Evolutionary conservation across 2,113 vertebrate species (phyloP).

Genomic region (Carollia perspicillata): DNA sequence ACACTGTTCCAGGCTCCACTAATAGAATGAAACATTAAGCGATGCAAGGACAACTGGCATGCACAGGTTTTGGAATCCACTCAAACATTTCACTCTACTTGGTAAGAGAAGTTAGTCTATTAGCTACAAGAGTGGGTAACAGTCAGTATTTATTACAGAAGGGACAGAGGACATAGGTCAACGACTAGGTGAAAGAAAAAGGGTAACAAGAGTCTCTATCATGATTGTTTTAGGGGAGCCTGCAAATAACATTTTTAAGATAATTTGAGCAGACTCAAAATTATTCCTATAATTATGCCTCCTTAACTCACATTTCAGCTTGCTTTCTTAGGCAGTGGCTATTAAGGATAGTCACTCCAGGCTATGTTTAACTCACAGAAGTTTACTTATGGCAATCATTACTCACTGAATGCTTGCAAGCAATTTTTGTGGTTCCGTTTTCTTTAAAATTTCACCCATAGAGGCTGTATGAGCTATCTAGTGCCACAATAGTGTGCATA

Average conservation of each 20-base stretch:
- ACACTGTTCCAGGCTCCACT: not conserved
- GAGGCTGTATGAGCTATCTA: not conserved
- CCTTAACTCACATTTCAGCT: not conserved
- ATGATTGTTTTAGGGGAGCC: not conserved
- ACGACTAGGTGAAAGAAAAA: not conserved
- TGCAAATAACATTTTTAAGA: slow-evolving; percentile 17
- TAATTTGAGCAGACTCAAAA: not conserved
- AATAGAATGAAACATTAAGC: slow-evolving; percentile 31
- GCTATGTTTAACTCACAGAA: not conserved
- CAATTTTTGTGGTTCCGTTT: not conserved
- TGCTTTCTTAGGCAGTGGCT: slow-evolving; percentile 9
- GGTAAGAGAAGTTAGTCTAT: not conserved
- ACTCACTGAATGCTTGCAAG: not conserved
- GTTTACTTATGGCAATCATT: not conserved
- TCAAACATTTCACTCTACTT: not conserved
- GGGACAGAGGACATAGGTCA: not conserved
- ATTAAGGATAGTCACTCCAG: not conserved
- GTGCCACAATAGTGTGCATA: not conserved
- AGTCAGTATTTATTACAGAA: not conserved
- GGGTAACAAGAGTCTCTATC: not conserved
- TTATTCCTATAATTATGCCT: not conserved
- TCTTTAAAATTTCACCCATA: not conserved
- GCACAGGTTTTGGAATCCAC: too few relatives aligned
- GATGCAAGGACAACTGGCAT: not conserved
- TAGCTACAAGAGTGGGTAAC: not conserved